Evolutionary conservation across 2,888 invertebrate species (phyloP).

Genomic region (Cheilosia impressa): DNA sequence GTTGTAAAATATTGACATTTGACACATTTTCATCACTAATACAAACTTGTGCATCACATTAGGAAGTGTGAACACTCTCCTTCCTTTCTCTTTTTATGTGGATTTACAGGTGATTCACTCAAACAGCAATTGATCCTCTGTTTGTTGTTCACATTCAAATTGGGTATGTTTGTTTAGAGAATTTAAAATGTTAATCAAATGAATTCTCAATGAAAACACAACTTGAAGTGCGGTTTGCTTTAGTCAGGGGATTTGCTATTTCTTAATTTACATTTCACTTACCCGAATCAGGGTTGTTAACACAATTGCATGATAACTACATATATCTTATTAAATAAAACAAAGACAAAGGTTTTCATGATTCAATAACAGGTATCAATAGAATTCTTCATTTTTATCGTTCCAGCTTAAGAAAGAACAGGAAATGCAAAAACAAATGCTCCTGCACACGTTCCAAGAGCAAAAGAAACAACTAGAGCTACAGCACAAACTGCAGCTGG

Average conservation of each 20-base stretch:
- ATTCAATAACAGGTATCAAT: conserved; percentile 70
- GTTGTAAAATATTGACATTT: not conserved
- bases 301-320: not conserved
- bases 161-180: not conserved
- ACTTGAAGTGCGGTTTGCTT: too few species aligned
- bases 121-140: too few species aligned
- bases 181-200: not conserved
- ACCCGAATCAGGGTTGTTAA: not conserved
- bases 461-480: conserved; percentile 95
- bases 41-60: not conserved
- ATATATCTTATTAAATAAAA: not conserved
- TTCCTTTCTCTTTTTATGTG: too few species aligned
- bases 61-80: too few species aligned
- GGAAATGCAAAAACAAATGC: conserved; percentile 95
- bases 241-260: too few species aligned
- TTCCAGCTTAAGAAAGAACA: conserved; percentile 95
- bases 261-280: too few species aligned
- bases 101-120: too few species aligned
- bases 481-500: conserved; percentile 94
- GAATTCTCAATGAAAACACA: too few species aligned
- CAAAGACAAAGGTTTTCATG: conserved; percentile 28
- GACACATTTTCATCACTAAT: not conserved
- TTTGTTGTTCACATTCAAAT: too few species aligned
- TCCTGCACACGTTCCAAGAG: conserved; percentile 95
- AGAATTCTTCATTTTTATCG: conserved; percentile 59